Percentiles rank a stretch among this genome's conserved stretches.
phyloP scores from a whole-genome alignment of 2,113 vertebrate genomes.

The Astur gentilis region DNA sequence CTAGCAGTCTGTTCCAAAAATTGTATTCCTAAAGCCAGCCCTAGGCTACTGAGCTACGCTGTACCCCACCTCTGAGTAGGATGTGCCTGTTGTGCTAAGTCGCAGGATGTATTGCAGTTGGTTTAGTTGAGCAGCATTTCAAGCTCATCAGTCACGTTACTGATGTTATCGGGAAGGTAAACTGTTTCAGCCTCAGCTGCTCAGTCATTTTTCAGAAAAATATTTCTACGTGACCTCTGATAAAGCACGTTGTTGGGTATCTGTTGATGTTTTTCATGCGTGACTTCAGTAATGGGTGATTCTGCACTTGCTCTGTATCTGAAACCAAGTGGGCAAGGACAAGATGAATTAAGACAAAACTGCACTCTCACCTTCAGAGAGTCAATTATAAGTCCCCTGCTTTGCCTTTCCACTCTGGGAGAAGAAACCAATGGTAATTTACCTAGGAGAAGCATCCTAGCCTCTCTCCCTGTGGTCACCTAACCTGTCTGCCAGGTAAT shows the following conservation, averaged over 20 bases:
- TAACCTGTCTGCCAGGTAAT: neutral
- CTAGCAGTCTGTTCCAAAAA: neutral
- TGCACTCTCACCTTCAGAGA: neutral
- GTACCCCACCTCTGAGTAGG: neutral
- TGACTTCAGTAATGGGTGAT: neutral
- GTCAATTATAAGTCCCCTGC: neutral
- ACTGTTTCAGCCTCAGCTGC: neutral
- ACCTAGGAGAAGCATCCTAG: neutral
- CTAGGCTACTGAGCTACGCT: neutral
- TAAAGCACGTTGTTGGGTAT: neutral
- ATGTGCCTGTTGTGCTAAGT: neutral
- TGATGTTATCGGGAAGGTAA: neutral
- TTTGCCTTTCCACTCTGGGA: neutral
- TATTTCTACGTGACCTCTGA: neutral
- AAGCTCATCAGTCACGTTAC: neutral
- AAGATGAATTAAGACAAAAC: neutral
- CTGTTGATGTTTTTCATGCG: neutral
- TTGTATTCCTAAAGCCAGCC: neutral
- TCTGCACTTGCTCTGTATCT: neutral
- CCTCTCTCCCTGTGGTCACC: neutral
- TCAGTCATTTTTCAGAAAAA: neutral
- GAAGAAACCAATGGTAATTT: neutral
- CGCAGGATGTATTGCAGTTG: neutral
- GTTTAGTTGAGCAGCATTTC: neutral
- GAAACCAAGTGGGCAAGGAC: neutral